phyloP scores from a whole-genome alignment of 2,888 invertebrate genomes.

The Andrena bucephala region DNA sequence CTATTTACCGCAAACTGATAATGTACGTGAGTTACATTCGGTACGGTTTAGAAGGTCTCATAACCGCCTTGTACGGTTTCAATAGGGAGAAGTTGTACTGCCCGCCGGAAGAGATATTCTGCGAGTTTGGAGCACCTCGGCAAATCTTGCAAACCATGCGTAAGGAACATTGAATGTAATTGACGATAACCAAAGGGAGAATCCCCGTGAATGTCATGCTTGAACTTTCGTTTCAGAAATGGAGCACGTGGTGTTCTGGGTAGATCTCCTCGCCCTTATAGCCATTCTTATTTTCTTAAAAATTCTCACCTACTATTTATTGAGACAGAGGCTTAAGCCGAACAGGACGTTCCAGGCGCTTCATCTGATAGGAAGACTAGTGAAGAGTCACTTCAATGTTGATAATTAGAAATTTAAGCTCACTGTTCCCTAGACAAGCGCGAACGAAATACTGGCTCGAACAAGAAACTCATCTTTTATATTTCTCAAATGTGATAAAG shows the following conservation, averaged over 20 bases:
- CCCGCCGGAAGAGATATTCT: constrained; percentile 89
- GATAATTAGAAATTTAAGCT: neutral
- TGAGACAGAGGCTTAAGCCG: constrained; percentile 90
- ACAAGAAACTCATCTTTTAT: neutral
- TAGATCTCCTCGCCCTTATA: constrained; percentile 89
- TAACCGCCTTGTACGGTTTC: constrained; percentile 92
- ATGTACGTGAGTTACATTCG: constrained; percentile 94
- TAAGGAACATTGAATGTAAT: constrained; percentile 57
- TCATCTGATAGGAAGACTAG: constrained; percentile 89
- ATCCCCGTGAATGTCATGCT: neutral
- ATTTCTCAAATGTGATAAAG: constrained; percentile 5
- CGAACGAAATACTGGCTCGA: neutral
- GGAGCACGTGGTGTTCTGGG: constrained; percentile 89
- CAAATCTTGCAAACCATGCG: constrained; percentile 92
- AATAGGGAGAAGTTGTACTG: constrained; percentile 91
- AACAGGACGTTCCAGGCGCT: constrained; percentile 90
- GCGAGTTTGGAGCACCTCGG: constrained; percentile 91
- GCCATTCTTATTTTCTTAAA: constrained; percentile 89
- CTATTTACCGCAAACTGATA: constrained; percentile 90
- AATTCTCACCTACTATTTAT: constrained; percentile 89
- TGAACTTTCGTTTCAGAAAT: constrained; percentile 84
- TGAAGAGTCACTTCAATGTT: constrained; percentile 87
- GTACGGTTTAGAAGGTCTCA: constrained; percentile 92
- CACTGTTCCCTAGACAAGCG: neutral
- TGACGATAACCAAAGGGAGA: no score